Evolutionary conservation across 2,888 invertebrate species (phyloP).

Genomic region (Lydus trimaculatus): DNA sequence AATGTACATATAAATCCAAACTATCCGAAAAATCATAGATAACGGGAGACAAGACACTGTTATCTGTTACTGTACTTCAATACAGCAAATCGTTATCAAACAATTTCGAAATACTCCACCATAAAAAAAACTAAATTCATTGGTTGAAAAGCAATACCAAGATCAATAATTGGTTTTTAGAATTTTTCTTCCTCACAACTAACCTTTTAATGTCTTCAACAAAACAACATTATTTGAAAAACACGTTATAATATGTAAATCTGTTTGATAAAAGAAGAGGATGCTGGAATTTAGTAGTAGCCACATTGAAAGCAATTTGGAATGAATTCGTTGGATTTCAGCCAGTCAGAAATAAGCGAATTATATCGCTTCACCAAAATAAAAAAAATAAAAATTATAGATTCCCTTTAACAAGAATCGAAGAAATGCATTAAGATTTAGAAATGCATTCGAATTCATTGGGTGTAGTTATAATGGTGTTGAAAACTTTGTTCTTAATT

Average conservation of each 20-base stretch:
- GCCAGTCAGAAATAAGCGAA: background rate
- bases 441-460: background rate
- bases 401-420: background rate
- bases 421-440: background rate
- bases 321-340: background rate
- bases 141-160: too few relatives aligned
- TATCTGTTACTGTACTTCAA: too few relatives aligned
- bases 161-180: too few relatives aligned
- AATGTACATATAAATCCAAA: too few relatives aligned
- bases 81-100: too few relatives aligned
- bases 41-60: too few relatives aligned
- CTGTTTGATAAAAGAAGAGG: background rate
- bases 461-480: background rate
- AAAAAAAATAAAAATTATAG: background rate
- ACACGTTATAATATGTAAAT: conserved; percentile 29
- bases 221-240: background rate
- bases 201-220: too few relatives aligned
- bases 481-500: background rate
- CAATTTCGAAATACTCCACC: too few relatives aligned
- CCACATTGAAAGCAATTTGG: background rate
- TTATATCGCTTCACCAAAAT: background rate
- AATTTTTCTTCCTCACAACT: too few relatives aligned
- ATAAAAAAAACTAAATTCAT: too few relatives aligned
- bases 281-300: background rate
- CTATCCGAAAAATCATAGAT: too few relatives aligned